These are phyloP conservation scores for Phainopepla nitens DNA, from an alignment of 2,113 vertebrate genomes.

Conservation along the genomic window DNA sequence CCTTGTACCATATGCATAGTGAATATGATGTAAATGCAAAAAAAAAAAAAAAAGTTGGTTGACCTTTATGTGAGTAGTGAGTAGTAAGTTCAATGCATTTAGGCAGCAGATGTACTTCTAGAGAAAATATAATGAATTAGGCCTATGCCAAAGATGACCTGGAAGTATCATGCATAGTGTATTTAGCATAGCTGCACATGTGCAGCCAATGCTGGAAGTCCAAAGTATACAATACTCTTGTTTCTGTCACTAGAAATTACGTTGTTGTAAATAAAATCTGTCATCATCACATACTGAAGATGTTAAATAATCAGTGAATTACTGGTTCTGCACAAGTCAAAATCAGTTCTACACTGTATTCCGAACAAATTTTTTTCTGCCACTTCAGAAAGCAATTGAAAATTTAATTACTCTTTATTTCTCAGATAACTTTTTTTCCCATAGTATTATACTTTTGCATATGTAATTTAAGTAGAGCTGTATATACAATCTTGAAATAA, in stretches of 20 bases:
- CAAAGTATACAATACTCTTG: background rate
- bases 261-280: background rate
- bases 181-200: background rate
- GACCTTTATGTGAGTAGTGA: background rate
- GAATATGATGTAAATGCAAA: background rate
- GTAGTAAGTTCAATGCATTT: background rate
- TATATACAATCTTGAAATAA: background rate
- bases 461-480: background rate
- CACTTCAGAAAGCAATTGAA: background rate
- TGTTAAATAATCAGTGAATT: background rate
- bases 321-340: background rate
- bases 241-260: background rate
- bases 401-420: background rate
- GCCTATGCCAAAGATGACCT: background rate
- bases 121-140: background rate
- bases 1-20: fast-evolving
- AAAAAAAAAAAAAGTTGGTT: background rate
- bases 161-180: background rate
- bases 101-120: background rate
- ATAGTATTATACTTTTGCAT: background rate
- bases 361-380: background rate
- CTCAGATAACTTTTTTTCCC: background rate
- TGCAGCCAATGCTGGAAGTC: background rate
- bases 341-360: background rate
- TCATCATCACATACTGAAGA: background rate